phyloP scores from a whole-genome alignment of 2,888 invertebrate species.

The Oscheius onirici region DNA sequence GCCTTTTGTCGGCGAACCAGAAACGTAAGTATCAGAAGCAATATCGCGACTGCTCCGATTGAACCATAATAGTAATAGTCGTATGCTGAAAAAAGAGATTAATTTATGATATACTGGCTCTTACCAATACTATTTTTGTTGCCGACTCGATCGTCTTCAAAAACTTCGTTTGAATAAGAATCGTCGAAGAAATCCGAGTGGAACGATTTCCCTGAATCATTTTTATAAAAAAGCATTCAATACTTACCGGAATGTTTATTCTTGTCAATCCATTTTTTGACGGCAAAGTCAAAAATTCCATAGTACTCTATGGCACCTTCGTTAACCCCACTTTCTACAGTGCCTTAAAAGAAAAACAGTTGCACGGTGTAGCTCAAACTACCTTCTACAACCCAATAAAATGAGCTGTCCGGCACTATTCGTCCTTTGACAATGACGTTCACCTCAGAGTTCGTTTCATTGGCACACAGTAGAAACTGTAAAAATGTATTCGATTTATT shows the following conservation, averaged over 20 bases:
- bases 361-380: neutral
- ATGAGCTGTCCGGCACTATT: neutral
- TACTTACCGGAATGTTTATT: neutral
- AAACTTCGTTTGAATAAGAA: no score
- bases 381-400: slow-evolving; percentile 13
- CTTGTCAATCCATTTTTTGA: neutral
- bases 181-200: neutral
- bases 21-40: neutral
- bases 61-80: neutral
- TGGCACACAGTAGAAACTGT: slow-evolving; percentile 14
- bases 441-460: neutral
- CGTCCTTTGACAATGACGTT: neutral
- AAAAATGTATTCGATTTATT: neutral
- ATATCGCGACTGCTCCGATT: neutral
- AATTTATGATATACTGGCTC: no score
- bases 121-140: no score
- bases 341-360: slow-evolving; percentile 2
- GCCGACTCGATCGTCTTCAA: no score
- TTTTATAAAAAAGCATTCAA: neutral
- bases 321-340: slow-evolving; percentile 13
- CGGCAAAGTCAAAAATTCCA: slow-evolving; percentile 4
- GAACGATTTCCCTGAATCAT: neutral
- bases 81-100: neutral
- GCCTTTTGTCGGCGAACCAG: slow-evolving; percentile 7
- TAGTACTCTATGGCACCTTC: slow-evolving; percentile 12